A percentile compares a stretch with the other conserved stretches of the same genome.
phyloP scores from a whole-genome alignment of 2,797 vertebrate genomes.

The Eremophila alpestris region DNA sequence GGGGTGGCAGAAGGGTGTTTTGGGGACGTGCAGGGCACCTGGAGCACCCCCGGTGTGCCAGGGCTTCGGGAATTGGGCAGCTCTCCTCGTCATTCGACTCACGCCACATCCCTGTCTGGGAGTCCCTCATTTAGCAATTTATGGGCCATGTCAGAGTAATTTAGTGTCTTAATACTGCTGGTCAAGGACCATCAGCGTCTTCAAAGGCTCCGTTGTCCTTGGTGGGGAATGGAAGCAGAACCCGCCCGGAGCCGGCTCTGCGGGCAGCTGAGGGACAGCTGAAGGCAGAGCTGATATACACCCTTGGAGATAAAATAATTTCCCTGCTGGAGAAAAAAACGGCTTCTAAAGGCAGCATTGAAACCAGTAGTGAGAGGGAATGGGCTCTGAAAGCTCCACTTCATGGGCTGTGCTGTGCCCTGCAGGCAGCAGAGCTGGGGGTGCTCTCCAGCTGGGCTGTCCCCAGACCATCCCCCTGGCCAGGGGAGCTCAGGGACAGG shows the following conservation, averaged over 20 bases:
- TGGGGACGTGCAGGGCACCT: accelerated
- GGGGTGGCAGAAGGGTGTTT: neutral
- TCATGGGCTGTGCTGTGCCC: accelerated
- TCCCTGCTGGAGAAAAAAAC: neutral
- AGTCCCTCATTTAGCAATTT: slow-evolving; percentile 74
- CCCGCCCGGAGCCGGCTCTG: slow-evolving; percentile 5
- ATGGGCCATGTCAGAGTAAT: slow-evolving; percentile 69
- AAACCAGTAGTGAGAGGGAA: neutral
- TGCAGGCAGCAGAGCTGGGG: neutral
- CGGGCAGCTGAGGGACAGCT: slow-evolving; percentile 23
- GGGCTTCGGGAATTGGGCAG: neutral
- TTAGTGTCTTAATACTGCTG: slow-evolving; percentile 71
- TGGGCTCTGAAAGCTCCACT: neutral
- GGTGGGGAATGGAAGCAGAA: slow-evolving; percentile 61
- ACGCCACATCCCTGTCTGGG: slow-evolving; percentile 38
- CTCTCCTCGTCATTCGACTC: slow-evolving; percentile 24
- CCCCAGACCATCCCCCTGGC: neutral
- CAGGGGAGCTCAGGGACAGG: neutral
- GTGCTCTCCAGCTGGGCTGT: neutral
- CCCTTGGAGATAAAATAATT: neutral
- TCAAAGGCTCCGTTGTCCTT: slow-evolving; percentile 67
- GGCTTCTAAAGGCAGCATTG: neutral
- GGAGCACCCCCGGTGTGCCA: neutral
- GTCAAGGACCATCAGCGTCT: slow-evolving; percentile 72
- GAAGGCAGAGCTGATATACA: neutral